These are phyloP conservation scores for Astyanax mexicanus DNA, from an alignment of 2,797 vertebrate species.

Conservation along the genomic window DNA sequence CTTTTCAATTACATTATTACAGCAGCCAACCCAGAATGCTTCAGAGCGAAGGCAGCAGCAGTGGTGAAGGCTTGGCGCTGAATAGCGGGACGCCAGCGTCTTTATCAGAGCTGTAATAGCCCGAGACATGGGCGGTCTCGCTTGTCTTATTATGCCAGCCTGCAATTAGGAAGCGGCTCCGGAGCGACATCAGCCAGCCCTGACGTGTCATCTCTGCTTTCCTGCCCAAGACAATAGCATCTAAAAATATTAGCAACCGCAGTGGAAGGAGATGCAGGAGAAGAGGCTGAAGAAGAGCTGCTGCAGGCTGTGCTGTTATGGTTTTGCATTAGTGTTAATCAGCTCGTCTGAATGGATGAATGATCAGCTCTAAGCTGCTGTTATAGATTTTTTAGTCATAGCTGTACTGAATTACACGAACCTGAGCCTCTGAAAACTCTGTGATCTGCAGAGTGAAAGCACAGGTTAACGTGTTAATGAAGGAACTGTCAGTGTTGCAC, in stretches of 20 bases:
- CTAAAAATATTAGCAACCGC: conserved; percentile 62
- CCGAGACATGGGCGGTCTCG: conserved; percentile 31
- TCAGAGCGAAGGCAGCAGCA: background rate
- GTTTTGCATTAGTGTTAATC: background rate
- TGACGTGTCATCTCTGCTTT: conserved; percentile 59
- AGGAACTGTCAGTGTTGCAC: background rate
- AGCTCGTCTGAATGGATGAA: background rate
- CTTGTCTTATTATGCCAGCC: conserved; percentile 42
- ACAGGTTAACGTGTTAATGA: conserved; percentile 8
- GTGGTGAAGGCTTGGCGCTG: background rate
- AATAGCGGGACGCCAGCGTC: background rate
- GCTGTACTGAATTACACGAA: background rate
- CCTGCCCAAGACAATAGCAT: conserved; percentile 61
- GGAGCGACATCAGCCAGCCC: conserved; percentile 21
- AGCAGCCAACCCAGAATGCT: background rate
- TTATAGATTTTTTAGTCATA: background rate
- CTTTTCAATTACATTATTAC: conserved; percentile 1
- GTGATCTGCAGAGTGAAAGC: background rate
- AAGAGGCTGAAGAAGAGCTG: background rate
- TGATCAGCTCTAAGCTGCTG: background rate
- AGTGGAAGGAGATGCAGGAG: background rate
- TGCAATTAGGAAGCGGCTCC: conserved; percentile 44
- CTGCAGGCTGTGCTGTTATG: background rate
- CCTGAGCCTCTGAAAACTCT: background rate
- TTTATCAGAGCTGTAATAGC: conserved; percentile 24